Evolutionary conservation across 2,797 vertebrate genomes (phyloP).

Genomic region (Lepilemur septentrionalis): DNA sequence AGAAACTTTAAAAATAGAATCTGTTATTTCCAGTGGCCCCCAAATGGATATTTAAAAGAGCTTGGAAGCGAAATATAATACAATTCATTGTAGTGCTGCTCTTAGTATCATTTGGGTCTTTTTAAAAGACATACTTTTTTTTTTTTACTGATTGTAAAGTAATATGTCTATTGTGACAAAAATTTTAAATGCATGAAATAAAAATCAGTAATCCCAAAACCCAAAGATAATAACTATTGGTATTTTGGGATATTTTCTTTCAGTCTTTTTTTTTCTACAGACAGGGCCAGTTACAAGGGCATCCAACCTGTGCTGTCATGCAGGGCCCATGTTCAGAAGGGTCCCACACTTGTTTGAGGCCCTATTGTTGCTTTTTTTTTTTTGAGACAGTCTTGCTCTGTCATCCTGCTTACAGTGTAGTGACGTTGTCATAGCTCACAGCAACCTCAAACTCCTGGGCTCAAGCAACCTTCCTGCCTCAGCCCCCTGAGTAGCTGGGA

Average conservation of each 20-base stretch:
- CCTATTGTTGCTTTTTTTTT: not conserved
- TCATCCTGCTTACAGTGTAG: too few relatives aligned
- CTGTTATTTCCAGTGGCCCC: not conserved
- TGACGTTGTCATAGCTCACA: too few relatives aligned
- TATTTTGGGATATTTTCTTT: not conserved
- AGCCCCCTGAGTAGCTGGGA: too few relatives aligned
- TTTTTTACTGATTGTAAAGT: not conserved
- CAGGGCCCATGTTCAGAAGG: not conserved
- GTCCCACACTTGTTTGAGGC: not conserved
- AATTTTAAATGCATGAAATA: not conserved
- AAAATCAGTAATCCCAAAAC: not conserved
- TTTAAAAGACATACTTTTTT: not conserved
- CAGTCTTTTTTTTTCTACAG: not conserved
- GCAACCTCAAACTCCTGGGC: too few relatives aligned
- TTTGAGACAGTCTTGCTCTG: too few relatives aligned
- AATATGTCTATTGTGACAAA: not conserved
- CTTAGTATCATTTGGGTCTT: constrained; percentile 2
- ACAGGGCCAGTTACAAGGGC: not conserved
- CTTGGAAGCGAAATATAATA: constrained; percentile 45
- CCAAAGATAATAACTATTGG: not conserved
- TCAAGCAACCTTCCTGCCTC: too few relatives aligned
- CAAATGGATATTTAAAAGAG: constrained; percentile 24
- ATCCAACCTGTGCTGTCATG: not conserved
- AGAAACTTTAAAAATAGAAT: constrained; percentile 40
- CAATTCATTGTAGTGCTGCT: not conserved